Percentiles rank a stretch among this genome's conserved stretches.
phyloP scores from a whole-genome alignment of 2,797 vertebrate genomes.

The Ataeniobius toweri region DNA sequence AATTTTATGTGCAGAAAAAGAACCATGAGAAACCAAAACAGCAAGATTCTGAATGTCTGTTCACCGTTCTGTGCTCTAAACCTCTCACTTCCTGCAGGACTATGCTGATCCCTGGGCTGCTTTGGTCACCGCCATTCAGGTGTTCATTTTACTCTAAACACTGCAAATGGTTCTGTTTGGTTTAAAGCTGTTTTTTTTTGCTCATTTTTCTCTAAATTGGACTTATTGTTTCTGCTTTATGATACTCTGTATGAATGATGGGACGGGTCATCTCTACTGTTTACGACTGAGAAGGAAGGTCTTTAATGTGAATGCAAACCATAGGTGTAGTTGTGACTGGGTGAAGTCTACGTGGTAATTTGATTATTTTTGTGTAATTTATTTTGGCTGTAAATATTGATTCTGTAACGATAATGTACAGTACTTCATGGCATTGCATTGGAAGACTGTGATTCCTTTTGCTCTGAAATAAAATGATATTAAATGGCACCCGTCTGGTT shows the following conservation, averaged over 20 bases:
- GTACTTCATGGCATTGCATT: conserved; percentile 67
- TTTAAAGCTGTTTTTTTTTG: conserved; percentile 18
- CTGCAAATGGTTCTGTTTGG: conserved; percentile 45
- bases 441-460: conserved; percentile 69
- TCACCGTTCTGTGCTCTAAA: conserved; percentile 8
- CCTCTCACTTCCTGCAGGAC: not conserved
- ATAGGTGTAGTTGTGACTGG: conserved; percentile 46
- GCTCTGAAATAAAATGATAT: conserved; percentile 82
- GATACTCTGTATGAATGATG: conserved; percentile 50
- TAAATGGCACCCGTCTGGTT: conserved; percentile 60
- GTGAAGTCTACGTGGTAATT: conserved; percentile 49
- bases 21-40: conserved; percentile 36
- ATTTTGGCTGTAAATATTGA: conserved; percentile 83
- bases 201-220: not conserved
- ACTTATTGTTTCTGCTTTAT: conserved; percentile 20
- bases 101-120: conserved; percentile 25
- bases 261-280: conserved; percentile 23
- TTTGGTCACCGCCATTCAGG: conserved; percentile 46
- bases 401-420: conserved; percentile 68
- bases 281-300: conserved; percentile 2
- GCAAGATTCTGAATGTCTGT: conserved; percentile 53
- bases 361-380: conserved; percentile 70
- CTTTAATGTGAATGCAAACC: conserved; percentile 34
- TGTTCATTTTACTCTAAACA: conserved; percentile 31
- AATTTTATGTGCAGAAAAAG: conserved; percentile 22